Conservation (phyloP, 2,797 vertebrate genomes). For the Ataeniobius toweri region DNA sequence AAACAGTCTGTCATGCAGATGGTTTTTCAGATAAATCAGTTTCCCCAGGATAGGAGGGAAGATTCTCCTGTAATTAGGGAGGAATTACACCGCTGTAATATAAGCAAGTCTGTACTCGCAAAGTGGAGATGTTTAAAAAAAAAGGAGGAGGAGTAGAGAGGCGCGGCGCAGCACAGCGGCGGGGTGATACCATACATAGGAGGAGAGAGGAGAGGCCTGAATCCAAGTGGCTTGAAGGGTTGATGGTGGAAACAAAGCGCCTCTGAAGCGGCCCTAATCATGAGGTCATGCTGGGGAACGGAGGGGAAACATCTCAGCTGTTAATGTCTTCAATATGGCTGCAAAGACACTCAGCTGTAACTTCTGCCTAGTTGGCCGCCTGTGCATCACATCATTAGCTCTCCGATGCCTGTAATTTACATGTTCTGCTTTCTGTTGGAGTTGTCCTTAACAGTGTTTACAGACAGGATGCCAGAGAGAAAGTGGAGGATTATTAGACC, state of each 20-base stretch:
- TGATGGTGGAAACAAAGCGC: constrained; percentile 66
- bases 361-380: constrained; percentile 54
- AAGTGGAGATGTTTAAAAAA: constrained; percentile 42
- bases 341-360: constrained; percentile 49
- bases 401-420: constrained; percentile 64
- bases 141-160: constrained; percentile 51
- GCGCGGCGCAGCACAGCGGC: constrained; percentile 18
- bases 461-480: constrained; percentile 57
- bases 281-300: constrained; percentile 77
- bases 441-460: constrained; percentile 65
- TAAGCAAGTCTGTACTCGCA: constrained; percentile 70
- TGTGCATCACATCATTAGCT: constrained; percentile 63
- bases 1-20: constrained; percentile 44
- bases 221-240: constrained; percentile 60
- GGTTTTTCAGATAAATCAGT: constrained; percentile 44
- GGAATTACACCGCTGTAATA: constrained; percentile 64
- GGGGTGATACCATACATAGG: constrained; percentile 33
- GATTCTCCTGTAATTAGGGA: constrained; percentile 69
- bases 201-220: constrained; percentile 48
- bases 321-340: constrained; percentile 79
- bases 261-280: constrained; percentile 67
- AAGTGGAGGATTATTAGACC: constrained; percentile 53
- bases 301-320: constrained; percentile 67
- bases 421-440: constrained; percentile 61
- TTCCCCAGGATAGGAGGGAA: constrained; percentile 63